Base-by-base conservation (phyloP, 1,140 invertebrate species). In the Drosophila varians region DNA sequence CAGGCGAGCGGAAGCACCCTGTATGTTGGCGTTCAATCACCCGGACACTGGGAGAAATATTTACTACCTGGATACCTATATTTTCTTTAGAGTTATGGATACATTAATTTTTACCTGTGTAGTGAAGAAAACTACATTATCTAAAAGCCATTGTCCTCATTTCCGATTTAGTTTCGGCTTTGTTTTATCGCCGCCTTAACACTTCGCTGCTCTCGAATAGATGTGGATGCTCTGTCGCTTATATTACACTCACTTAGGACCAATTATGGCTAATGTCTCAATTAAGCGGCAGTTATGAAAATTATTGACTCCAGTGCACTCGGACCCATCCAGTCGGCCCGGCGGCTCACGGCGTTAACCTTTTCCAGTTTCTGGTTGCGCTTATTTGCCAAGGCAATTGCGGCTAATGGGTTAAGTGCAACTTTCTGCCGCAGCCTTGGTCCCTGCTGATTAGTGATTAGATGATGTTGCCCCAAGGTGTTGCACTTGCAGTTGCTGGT, bases 211-310 rank as follows among this genome's bases (percentile, higher is more conserved):
- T 46, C 72, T 52, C 31, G 56, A 77, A 56, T 56, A 38, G 31
- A 48, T 51, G 31, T 31, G 62, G 31, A 42, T 40, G 74, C 56
- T 77, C 74, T 65, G 74, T 75, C 53, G 64, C 74, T 83, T 38
- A 76, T 62, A 78, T 68, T 78, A 57, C 76, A 78, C 76, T 70
- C 76, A 86, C 80, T 86, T 82, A 86, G 57, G 73, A 56, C 77
- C 80, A 86, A 86, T 86, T 86, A 86, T 62, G 49, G 73, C 65
- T 86, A 86, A 86, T 86, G 82, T 87, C 80, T 86, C 80, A 86
- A 86, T 86, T 86, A 86, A 60, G 73, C 60, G 73, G 77, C 80
- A 87, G 80, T 86, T 86, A 86, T 86, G 77, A 86, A 86, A 86
- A 86, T 86, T 87, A 86, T 86, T 86, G 80, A 77, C 80, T 87